These are phyloP conservation scores for Solea senegalensis DNA, from an alignment of 2,113 vertebrate species.

Conservation along the genomic window DNA sequence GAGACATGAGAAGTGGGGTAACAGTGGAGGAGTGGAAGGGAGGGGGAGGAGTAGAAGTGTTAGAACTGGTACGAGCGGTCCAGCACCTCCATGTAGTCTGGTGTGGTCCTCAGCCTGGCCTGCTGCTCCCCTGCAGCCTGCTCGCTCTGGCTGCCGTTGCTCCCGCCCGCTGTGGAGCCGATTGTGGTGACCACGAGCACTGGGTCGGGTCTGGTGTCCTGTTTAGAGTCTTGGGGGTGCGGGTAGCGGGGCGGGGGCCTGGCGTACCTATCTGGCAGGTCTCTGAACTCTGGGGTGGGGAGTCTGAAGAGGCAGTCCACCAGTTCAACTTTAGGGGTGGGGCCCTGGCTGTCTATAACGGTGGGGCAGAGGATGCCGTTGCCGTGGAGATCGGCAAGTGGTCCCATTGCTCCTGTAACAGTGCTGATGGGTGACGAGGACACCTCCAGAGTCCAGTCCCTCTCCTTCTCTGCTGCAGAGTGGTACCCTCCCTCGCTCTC, in stretches of 20 bases:
- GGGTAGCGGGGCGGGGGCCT: constrained; percentile 92
- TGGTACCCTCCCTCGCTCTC: constrained; percentile 83
- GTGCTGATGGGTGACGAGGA: constrained; percentile 89
- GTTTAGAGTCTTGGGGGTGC: constrained; percentile 83
- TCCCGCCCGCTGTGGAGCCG: constrained; percentile 82
- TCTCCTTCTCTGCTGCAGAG: constrained; percentile 87
- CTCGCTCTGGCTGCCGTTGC: constrained; percentile 88
- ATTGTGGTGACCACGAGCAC: constrained; percentile 82
- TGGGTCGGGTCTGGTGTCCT: constrained; percentile 89
- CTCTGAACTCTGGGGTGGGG: constrained; percentile 90
- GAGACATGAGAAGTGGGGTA: constrained; percentile 50
- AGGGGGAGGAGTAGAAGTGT: constrained; percentile 39
- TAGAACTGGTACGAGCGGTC: constrained; percentile 97
- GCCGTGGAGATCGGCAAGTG: constrained; percentile 82
- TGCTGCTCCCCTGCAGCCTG: constrained; percentile 88
- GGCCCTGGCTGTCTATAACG: constrained; percentile 89
- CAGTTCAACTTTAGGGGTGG: constrained; percentile 89
- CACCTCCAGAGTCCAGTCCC: constrained; percentile 88
- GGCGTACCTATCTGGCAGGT: constrained; percentile 84
- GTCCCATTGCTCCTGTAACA: constrained; percentile 83
- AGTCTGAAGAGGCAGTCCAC: constrained; percentile 93
- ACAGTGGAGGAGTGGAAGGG: constrained; percentile 23
- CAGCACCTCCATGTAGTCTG: constrained; percentile 98
- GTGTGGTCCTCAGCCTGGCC: constrained; percentile 95
- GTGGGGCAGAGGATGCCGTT: constrained; percentile 90